A percentile compares a stretch with the other conserved stretches of the same genome.
Evolutionary conservation across 2,888 invertebrate genomes (phyloP).

Genomic region (Clivina fossor): DNA sequence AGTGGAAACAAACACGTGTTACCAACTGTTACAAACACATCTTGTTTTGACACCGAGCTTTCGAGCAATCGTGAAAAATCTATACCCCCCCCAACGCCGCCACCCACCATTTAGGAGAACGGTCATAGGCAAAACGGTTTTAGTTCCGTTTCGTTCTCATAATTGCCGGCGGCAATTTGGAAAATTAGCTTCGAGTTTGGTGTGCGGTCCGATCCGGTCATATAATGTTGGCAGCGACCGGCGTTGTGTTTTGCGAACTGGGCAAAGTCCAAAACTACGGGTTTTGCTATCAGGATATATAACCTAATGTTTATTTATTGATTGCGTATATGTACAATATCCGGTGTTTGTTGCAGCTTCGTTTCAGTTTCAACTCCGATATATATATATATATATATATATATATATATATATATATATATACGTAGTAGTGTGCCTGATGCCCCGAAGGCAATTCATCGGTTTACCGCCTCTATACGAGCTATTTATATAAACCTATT

Average conservation of each 20-base stretch:
- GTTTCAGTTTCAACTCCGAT: too few relatives aligned
- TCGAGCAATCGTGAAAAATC: conserved; percentile 22
- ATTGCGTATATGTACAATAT: conserved; percentile 24
- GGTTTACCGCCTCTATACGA: too few relatives aligned
- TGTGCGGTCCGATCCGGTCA: too few relatives aligned
- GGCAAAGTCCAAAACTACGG: conserved; percentile 26
- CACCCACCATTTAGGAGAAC: conserved; percentile 8
- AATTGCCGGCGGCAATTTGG: conserved; percentile 18
- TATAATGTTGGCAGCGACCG: too few relatives aligned
- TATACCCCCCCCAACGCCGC: conserved; percentile 18
- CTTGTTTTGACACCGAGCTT: conserved; percentile 28
- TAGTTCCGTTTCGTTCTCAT: conserved; percentile 6
- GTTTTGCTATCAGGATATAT: conserved; percentile 17
- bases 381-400: too few relatives aligned
- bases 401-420: too few relatives aligned
- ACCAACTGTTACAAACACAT: conserved; percentile 24
- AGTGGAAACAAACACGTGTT: too few relatives aligned
- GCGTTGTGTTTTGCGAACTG: conserved; percentile 17
- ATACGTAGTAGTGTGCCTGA: too few relatives aligned
- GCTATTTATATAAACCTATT: too few relatives aligned
- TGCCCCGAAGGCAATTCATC: too few relatives aligned
- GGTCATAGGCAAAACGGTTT: conserved; percentile 9
- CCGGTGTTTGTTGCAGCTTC: conserved; percentile 19
- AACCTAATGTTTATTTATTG: conserved; percentile 28
- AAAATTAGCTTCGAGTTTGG: conserved; percentile 29